phyloP scores from a whole-genome alignment of 53 echinoderm and acorn worm genomes.

The Actinopyga echinites region DNA sequence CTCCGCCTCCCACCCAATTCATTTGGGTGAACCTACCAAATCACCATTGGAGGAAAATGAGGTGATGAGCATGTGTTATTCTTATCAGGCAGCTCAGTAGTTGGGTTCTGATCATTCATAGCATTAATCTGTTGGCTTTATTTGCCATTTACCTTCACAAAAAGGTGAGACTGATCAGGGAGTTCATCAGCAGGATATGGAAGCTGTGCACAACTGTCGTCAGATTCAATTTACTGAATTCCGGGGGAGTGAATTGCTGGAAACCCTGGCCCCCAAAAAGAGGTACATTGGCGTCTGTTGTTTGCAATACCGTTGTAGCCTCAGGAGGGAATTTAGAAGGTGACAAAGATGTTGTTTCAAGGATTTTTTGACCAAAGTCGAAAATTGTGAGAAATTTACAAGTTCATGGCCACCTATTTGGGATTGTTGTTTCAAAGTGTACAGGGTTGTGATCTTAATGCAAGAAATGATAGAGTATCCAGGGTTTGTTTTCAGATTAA shows the following conservation, averaged over 20 bases:
- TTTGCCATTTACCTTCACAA: no score
- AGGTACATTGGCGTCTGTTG: constrained; percentile 23
- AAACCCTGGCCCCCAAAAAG: neutral
- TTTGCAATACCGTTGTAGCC: constrained; percentile 22
- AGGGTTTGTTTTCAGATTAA: no score
- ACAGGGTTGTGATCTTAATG: no score
- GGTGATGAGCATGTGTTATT: no score
- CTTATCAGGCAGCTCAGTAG: no score
- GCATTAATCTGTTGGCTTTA: no score
- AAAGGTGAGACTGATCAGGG: no score
- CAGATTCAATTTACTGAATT: constrained; percentile 32
- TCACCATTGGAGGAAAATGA: neutral
- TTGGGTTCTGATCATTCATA: no score
- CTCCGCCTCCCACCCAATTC: neutral
- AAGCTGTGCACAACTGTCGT: constrained; percentile 43
- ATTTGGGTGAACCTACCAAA: neutral
- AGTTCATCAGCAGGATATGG: constrained; percentile 18
- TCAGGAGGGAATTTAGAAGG: constrained; percentile 32
- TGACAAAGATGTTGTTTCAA: constrained; percentile 34
- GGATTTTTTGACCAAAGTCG: constrained; percentile 18
- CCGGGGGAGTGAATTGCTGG: constrained; percentile 17
- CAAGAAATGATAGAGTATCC: no score
- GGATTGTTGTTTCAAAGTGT: no score
- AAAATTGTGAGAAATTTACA: neutral
- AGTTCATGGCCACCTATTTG: constrained; percentile 17